Percentiles rank a stretch among this genome's conserved stretches.
phyloP scores from a whole-genome alignment of 2,888 invertebrate species.

The Drosophila pseudotalamancana region DNA sequence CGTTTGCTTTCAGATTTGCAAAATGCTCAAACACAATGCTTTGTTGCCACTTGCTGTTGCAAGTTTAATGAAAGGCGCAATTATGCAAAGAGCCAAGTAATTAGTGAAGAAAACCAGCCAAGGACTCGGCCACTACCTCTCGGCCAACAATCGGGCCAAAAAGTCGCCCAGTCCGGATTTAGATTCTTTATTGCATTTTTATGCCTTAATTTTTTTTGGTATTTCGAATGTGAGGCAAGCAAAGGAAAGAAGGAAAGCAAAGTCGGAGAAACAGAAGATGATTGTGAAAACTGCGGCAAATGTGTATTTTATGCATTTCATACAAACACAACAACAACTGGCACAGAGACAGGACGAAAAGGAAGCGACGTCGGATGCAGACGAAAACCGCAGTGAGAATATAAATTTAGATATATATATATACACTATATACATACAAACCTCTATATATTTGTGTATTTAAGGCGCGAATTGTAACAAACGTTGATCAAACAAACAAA shows the following conservation, averaged over 20 bases:
- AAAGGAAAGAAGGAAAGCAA: constrained; percentile 58
- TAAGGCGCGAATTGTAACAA: constrained; percentile 69
- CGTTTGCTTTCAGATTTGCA: constrained; percentile 67
- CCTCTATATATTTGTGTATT: too few relatives aligned
- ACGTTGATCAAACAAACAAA: constrained; percentile 58
- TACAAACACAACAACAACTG: constrained; percentile 62
- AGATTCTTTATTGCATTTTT: constrained; percentile 73
- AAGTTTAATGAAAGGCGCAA: constrained; percentile 72
- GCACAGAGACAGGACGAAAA: constrained; percentile 16
- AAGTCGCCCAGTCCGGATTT: constrained; percentile 20
- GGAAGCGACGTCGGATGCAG: constrained; percentile 34
- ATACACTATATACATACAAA: too few relatives aligned
- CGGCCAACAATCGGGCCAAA: constrained; percentile 20
- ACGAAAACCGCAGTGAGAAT: constrained; percentile 45
- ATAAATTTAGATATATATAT: too few relatives aligned
- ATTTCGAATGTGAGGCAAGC: constrained; percentile 45
- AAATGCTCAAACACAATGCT: constrained; percentile 25
- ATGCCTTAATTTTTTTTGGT: constrained; percentile 71
- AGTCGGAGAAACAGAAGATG: constrained; percentile 26
- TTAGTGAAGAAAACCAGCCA: constrained; percentile 55
- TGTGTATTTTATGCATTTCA: constrained; percentile 74
- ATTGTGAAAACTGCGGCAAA: constrained; percentile 57
- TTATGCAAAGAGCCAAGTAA: constrained; percentile 78
- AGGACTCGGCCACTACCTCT: constrained; percentile 13
- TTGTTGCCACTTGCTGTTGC: constrained; percentile 14